Conservation (phyloP, 2,888 invertebrate genomes). For the Drosophila suboccidentalis region DNA sequence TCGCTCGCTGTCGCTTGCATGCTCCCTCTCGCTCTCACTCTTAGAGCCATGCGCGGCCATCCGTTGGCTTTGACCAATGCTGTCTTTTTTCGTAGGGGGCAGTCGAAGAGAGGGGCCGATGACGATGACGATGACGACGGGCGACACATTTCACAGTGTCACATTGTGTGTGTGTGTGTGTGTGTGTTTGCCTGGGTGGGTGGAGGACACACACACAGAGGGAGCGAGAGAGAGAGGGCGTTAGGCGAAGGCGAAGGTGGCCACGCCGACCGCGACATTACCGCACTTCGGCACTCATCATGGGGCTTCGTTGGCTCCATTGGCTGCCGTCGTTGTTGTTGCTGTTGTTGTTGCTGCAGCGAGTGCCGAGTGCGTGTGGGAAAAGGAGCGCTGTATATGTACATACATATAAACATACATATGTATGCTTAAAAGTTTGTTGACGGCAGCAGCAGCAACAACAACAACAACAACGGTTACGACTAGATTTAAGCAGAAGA, state of each 20-base stretch:
- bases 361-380: slow-evolving; percentile 53
- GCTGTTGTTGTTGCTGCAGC: slow-evolving; percentile 16
- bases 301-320: slow-evolving; percentile 50
- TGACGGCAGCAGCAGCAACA: background rate
- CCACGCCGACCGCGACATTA: slow-evolving; percentile 45
- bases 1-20: slow-evolving; percentile 33
- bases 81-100: slow-evolving; percentile 50
- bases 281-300: slow-evolving; percentile 64
- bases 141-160: slow-evolving; percentile 62
- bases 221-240: background rate
- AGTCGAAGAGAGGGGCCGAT: slow-evolving; percentile 21
- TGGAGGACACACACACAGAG: background rate
- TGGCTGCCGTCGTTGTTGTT: slow-evolving; percentile 43
- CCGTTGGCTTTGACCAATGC: slow-evolving; percentile 70
- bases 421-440: slow-evolving; percentile 6
- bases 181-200: slow-evolving; percentile 13
- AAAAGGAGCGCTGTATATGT: slow-evolving; percentile 58
- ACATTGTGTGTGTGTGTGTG: slow-evolving; percentile 24
- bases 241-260: slow-evolving; percentile 16
- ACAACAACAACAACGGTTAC: slow-evolving; percentile 2
- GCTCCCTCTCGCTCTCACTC: slow-evolving; percentile 31
- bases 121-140: slow-evolving; percentile 31
- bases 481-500: slow-evolving; percentile 13
- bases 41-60: slow-evolving; percentile 72
- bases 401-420: background rate